A percentile compares a stretch with the other conserved stretches of the same genome.
Evolutionary conservation across 2,113 vertebrate species (phyloP).

Genomic region (Caloenas nicobarica): DNA sequence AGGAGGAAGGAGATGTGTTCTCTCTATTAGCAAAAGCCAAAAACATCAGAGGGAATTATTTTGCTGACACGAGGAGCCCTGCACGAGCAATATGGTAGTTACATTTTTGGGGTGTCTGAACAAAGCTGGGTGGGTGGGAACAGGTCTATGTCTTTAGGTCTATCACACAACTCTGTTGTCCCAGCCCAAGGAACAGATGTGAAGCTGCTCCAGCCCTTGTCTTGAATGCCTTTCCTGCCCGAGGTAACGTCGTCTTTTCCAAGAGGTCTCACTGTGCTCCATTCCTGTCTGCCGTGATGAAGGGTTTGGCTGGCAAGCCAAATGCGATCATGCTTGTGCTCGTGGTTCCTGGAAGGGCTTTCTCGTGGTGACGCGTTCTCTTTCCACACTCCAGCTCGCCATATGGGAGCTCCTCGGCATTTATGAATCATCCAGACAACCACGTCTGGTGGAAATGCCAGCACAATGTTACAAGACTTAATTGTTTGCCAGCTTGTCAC

Average conservation of each 20-base stretch:
- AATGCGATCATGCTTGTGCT: neutral
- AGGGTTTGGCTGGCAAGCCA: neutral
- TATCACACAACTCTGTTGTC: neutral
- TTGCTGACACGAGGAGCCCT: neutral
- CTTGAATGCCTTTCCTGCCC: neutral
- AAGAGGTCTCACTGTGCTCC: neutral
- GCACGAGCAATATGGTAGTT: neutral
- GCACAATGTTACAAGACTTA: neutral
- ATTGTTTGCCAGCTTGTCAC: neutral
- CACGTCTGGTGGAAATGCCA: neutral
- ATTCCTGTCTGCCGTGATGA: neutral
- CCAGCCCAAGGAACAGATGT: fast-evolving
- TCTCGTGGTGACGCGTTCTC: neutral
- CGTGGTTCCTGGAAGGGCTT: neutral
- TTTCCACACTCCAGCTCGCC: neutral
- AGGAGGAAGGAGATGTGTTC: neutral
- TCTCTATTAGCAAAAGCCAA: neutral
- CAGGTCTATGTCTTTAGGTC: neutral
- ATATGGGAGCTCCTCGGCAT: neutral
- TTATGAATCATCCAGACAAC: neutral
- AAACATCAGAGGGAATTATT: neutral
- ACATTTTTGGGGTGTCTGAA: neutral
- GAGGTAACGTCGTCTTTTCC: neutral
- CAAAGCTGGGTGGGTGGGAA: neutral
- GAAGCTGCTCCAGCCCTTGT: neutral